Base-by-base conservation (phyloP, 2,888 invertebrate species). In the Lypha dubia region DNA sequence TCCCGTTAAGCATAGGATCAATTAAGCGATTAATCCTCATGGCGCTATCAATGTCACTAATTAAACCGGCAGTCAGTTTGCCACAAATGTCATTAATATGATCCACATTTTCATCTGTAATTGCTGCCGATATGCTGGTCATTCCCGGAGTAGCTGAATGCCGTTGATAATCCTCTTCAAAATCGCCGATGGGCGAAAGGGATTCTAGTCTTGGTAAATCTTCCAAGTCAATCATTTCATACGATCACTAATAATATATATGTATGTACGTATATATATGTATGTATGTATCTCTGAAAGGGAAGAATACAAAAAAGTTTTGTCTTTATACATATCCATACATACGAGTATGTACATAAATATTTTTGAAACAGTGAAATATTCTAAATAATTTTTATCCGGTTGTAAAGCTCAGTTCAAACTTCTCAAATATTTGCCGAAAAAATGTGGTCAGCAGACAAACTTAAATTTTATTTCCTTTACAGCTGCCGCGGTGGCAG, bases 131-230 rank as follows among this genome's bases (percentile, higher is more conserved):
- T 28, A 80, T 49, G 6, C 17, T 49, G 20, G 79, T 70, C 46
- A 60, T 74, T 17, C 20, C 56, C 9, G 73, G 53, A 11, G 24
- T n/a, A 6, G 9, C 24, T 0, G 13, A 22, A 51, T 86, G 84
- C 1, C 20, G 13, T 20, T 75, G 49, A 32, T 46, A 76, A 15
- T 87, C 86, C 9, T 63, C 56, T n/a, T 88, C 88, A 17, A 90
- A 76, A 17, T 90, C 89, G 67, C 88, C 87, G 6, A 88, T 83
- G 3, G 92, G 92, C 2, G 92, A 92, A 13, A 92, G 86, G 22
- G 92, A 92, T 87, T 91, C 89, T 88, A 92, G 83, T 84, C 91
- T 87, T 3, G 92, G 92, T 73, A 92, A 88, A 88, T 92, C 91
- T 86, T 92, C 90, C 53, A 91, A 76, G 41, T 89, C 87, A 65